Evolutionary conservation across 1,140 invertebrate species (phyloP), one percentile per base, ranked within the genome.

Genomic region (Drosophila busckii): DNA sequence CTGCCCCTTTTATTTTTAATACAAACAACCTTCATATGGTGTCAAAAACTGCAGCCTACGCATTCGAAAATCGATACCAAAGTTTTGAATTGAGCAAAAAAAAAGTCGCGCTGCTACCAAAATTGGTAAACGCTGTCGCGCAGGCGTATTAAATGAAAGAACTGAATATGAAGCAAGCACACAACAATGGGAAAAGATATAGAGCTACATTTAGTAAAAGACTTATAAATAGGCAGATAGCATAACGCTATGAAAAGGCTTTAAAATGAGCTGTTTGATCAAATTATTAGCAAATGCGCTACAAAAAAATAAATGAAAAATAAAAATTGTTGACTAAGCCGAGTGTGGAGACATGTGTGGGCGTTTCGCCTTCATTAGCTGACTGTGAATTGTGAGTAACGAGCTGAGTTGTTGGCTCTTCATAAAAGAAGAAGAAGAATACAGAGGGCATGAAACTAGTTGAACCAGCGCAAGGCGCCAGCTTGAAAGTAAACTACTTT

Each of bases 241-340:
- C 46, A 70, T 49, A 56, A 48, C 46, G 53, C 49, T 62, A 17
- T 63, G 9, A 37, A 53, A 22, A 56, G 38, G 13, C 49, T 56
- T 59, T 29, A 41, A 31, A 61, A 80, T 56, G 42, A 50, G 40
- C 46, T 80, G 46, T 76, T 71, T 80, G 61, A 59, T 44, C 52
- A 65, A 59, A 40, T 40, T 60, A 63, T 78, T 71, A 78, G 35
- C 67, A 70, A 42, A 31, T 9, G 44, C 34, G 38, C 4, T 17
- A 16, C 19, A 13, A 60, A 28, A 9, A 13, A n/a, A 13, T 9
- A 37, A 15, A 34, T 20, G 29, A 16, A 60, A 28, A 9, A 13
- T 7, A 13, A 7, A 37, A 15, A 34, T 20, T 19, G 10, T 13
- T 42, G 45, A 25, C 2, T 29, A 23, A 26, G 20, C 48, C 6